Percentiles rank a stretch among this genome's conserved stretches.
phyloP scores from a whole-genome alignment of 2,888 invertebrate genomes.

The Tachina lurida region DNA sequence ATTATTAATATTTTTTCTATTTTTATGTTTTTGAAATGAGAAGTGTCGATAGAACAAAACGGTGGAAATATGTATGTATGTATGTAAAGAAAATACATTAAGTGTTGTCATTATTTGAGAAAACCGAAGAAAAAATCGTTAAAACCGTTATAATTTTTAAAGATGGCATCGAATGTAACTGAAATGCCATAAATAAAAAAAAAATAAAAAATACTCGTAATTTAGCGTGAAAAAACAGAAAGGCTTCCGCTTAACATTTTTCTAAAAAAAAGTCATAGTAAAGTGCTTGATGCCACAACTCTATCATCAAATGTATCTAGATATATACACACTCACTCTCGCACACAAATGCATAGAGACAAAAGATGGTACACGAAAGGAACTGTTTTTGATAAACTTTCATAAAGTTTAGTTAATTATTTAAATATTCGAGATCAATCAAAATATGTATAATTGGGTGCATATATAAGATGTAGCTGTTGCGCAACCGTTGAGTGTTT shows the following conservation, averaged over 20 bases:
- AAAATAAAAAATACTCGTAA: conserved; percentile 26
- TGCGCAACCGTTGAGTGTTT: no score
- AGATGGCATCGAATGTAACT: conserved; percentile 4
- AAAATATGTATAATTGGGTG: no score
- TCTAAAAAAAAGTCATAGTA: conserved; percentile 49
- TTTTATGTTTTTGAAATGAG: conserved; percentile 35
- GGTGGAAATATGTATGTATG: not conserved
- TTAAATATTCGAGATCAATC: no score
- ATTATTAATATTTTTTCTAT: conserved; percentile 41
- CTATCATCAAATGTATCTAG: conserved; percentile 23
- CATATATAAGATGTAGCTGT: no score
- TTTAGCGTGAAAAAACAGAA: conserved; percentile 33
- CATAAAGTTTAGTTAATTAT: no score
- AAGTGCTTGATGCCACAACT: conserved; percentile 72
- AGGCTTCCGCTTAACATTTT: conserved; percentile 38
- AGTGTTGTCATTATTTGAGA: not conserved
- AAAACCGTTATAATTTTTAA: conserved; percentile 14
- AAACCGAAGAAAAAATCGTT: not conserved
- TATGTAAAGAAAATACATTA: conserved; percentile 3
- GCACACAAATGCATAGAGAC: not conserved
- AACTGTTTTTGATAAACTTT: not conserved
- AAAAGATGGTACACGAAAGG: conserved; percentile 19
- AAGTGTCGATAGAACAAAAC: not conserved
- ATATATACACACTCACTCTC: no score
- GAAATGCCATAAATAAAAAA: not conserved